These are phyloP conservation scores for Drosophila kuntzei DNA, from an alignment of 2,888 invertebrate genomes.

Conservation along the genomic window DNA sequence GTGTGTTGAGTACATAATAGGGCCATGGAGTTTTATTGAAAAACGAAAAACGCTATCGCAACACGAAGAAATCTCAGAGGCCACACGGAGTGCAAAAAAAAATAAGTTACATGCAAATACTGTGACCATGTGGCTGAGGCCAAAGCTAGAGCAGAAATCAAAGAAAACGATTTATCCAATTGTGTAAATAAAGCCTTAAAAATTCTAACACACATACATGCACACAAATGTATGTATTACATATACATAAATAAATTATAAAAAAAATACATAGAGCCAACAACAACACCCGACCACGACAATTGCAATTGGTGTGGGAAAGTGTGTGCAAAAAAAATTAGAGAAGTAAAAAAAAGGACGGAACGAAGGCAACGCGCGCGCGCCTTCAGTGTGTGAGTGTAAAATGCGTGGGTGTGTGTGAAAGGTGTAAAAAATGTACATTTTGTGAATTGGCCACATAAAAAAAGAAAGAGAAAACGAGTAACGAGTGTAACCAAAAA, in stretches of 20 bases:
- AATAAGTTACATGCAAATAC: constrained; percentile 54
- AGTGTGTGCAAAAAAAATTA: constrained; percentile 47
- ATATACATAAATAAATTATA: constrained; percentile 26
- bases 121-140: constrained; percentile 63
- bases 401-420: constrained; percentile 75
- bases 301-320: constrained; percentile 48
- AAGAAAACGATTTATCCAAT: constrained; percentile 40
- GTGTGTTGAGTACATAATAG: constrained; percentile 79
- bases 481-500: constrained; percentile 72
- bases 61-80: constrained; percentile 40
- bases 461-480: constrained; percentile 58
- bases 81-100: constrained; percentile 39
- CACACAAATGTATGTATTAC: constrained; percentile 19
- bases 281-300: constrained; percentile 50
- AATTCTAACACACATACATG: constrained; percentile 24
- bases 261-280: constrained; percentile 38
- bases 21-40: constrained; percentile 81
- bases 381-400: constrained; percentile 65
- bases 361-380: constrained; percentile 59
- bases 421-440: constrained; percentile 79
- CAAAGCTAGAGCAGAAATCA: constrained; percentile 47
- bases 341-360: constrained; percentile 44
- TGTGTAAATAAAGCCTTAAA: constrained; percentile 48
- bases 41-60: constrained; percentile 50
- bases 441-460: constrained; percentile 77